A percentile compares a stretch with the other conserved stretches of the same genome.
These are phyloP conservation scores for Enteromius trimaculatus DNA, from an alignment of 2,797 vertebrate genomes.

Conservation along the genomic window DNA sequence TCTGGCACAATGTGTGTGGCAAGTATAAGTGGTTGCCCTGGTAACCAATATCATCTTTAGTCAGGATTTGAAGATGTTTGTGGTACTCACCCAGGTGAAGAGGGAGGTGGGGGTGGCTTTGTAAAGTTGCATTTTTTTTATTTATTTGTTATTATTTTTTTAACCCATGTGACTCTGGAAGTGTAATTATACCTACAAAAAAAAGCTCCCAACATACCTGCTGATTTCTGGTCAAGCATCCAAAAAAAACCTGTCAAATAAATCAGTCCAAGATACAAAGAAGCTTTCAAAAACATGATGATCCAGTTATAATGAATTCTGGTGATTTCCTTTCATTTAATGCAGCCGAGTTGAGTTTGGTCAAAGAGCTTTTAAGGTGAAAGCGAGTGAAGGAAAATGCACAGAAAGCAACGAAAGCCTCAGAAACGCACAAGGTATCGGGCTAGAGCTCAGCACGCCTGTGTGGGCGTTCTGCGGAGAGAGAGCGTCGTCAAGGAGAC, in stretches of 20 bases:
- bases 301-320: constrained; percentile 17
- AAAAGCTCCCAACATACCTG: constrained; percentile 3
- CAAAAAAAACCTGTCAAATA: neutral
- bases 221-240: constrained; percentile 22
- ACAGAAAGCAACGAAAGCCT: constrained; percentile 36
- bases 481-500: constrained; percentile 77
- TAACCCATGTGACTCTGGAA: constrained; percentile 20
- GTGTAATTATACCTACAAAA: constrained; percentile 44
- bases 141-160: neutral
- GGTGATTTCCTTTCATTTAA: constrained; percentile 26
- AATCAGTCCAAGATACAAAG: constrained; percentile 9
- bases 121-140: constrained; percentile 45
- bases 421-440: constrained; percentile 64
- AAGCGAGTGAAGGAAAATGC: constrained; percentile 9
- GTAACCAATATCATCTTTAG: constrained; percentile 62
- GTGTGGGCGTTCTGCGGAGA: constrained; percentile 71
- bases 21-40: constrained; percentile 58
- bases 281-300: constrained; percentile 30
- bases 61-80: constrained; percentile 59
- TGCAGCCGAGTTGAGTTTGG: neutral
- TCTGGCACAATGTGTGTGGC: constrained; percentile 46
- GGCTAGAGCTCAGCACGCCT: constrained; percentile 62
- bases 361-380: constrained; percentile 21
- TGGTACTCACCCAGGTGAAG: constrained; percentile 56
- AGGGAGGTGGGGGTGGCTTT: constrained; percentile 44